These are phyloP conservation scores for Psittacula cyanocephala DNA, from an alignment of 2,113 vertebrate species.

Conservation along the genomic window DNA sequence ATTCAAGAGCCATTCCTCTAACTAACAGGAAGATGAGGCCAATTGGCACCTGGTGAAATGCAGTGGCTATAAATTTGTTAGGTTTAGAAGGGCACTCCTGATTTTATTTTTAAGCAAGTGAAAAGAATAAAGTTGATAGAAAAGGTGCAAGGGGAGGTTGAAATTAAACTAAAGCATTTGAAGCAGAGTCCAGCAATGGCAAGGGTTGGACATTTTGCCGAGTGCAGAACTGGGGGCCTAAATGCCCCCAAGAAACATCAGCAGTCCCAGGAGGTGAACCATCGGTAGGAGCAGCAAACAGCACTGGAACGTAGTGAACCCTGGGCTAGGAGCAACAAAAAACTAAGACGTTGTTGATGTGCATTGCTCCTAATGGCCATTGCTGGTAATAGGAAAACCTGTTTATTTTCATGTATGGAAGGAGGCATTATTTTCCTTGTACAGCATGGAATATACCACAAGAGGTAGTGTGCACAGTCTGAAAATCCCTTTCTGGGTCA, in stretches of 20 bases:
- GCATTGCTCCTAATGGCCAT: not conserved
- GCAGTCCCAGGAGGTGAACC: not conserved
- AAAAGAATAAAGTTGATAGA: not conserved
- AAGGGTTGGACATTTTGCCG: not conserved
- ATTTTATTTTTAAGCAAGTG: not conserved
- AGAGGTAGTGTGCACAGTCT: not conserved
- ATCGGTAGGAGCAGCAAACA: not conserved
- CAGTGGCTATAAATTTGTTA: not conserved
- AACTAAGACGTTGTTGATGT: accelerated
- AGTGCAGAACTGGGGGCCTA: not conserved
- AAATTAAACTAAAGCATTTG: not conserved
- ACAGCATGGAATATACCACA: not conserved
- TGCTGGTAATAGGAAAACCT: not conserved
- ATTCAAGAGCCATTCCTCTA: not conserved
- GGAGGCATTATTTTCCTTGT: not conserved
- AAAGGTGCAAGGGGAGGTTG: not conserved
- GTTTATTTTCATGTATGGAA: not conserved
- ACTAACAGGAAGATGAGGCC: not conserved
- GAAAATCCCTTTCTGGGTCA: not conserved
- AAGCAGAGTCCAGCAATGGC: not conserved
- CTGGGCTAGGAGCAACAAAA: not conserved
- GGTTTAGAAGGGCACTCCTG: not conserved
- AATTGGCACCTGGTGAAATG: not conserved
- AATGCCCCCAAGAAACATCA: not conserved
- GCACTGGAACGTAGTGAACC: not conserved